These are phyloP conservation scores for Agapornis canus DNA, from an alignment of 2,797 vertebrate genomes.

Conservation along the genomic window DNA sequence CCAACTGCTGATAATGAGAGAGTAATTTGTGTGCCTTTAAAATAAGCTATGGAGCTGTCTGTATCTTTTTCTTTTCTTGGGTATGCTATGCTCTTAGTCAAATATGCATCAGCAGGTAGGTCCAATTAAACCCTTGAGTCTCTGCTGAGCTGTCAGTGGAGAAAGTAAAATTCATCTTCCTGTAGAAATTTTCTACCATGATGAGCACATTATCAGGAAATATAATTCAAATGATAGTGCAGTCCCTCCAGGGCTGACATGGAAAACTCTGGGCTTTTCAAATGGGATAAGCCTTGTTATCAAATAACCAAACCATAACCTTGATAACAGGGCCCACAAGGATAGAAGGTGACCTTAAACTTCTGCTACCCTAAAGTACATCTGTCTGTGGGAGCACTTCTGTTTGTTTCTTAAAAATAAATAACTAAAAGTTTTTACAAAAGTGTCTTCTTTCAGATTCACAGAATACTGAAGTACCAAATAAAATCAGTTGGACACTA, in stretches of 20 bases:
- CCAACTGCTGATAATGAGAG: neutral
- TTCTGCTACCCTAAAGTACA: neutral
- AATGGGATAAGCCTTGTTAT: neutral
- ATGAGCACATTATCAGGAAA: conserved; percentile 54
- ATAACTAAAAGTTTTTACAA: neutral
- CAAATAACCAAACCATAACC: neutral
- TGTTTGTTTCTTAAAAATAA: neutral
- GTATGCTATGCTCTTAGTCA: conserved; percentile 4
- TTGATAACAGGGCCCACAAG: neutral
- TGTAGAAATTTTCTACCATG: conserved; percentile 49
- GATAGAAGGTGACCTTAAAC: conserved; percentile 22
- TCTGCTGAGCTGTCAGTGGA: conserved; percentile 37
- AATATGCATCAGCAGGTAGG: conserved; percentile 11
- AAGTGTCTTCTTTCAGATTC: neutral
- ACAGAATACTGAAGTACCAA: neutral
- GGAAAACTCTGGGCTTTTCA: neutral
- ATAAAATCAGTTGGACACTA: neutral
- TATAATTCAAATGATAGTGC: conserved; percentile 32
- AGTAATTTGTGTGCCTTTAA: neutral
- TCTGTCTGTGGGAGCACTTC: neutral
- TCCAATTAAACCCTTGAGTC: conserved; percentile 40
- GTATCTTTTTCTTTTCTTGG: neutral
- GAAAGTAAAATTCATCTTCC: conserved; percentile 51
- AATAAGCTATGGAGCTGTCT: neutral
- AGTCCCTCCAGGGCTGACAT: neutral